These are phyloP conservation scores for Lethocerus indicus DNA, from an alignment of 1,140 invertebrate species.

Conservation along the genomic window DNA sequence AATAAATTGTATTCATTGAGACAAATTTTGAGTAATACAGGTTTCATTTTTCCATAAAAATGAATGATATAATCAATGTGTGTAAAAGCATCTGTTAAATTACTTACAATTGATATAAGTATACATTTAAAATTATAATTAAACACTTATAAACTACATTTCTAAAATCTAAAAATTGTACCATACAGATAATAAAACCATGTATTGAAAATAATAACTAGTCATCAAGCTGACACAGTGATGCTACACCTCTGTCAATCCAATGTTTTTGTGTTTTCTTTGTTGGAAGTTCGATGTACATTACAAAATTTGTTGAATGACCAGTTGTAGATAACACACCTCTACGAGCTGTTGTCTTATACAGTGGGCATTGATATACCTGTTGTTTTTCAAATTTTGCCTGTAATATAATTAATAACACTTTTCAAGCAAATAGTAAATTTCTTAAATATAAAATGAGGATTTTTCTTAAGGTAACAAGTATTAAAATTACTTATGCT, in stretches of 20 bases:
- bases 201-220: too few species aligned
- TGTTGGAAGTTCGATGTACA: slow-evolving; percentile 56
- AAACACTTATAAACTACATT: too few species aligned
- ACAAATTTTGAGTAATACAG: too few species aligned
- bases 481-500: neutral
- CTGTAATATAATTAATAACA: slow-evolving; percentile 10
- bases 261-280: slow-evolving; percentile 53
- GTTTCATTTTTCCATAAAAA: too few species aligned
- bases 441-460: neutral
- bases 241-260: slow-evolving; percentile 73
- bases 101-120: too few species aligned
- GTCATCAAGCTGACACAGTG: slow-evolving; percentile 57
- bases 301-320: slow-evolving; percentile 84
- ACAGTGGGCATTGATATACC: slow-evolving; percentile 48
- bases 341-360: slow-evolving; percentile 72
- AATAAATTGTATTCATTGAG: too few species aligned
- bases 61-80: too few species aligned
- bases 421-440: neutral
- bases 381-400: slow-evolving; percentile 7
- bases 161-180: too few species aligned
- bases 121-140: too few species aligned
- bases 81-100: too few species aligned
- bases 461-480: neutral
- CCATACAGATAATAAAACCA: too few species aligned
- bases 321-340: slow-evolving; percentile 77